phyloP scores from a whole-genome alignment of 2,888 invertebrate species.

The Athalia circularis region DNA sequence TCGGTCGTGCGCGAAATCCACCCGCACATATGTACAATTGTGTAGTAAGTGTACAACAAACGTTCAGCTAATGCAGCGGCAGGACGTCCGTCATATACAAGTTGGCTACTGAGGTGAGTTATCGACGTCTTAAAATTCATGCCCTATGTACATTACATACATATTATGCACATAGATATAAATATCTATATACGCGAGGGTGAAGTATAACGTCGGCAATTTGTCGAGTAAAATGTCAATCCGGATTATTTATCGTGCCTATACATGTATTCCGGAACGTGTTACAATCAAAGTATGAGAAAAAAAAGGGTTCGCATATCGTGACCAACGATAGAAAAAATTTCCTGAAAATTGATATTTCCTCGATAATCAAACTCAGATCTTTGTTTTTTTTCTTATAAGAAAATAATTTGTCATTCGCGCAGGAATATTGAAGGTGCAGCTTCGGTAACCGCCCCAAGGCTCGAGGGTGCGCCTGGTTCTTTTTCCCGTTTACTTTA shows the following conservation, averaged over 20 bases:
- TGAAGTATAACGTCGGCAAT: slow-evolving; percentile 25
- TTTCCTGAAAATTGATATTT: too few species aligned
- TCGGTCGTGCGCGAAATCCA: slow-evolving; percentile 6
- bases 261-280: too few species aligned
- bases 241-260: slow-evolving; percentile 13
- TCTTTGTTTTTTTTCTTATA: too few species aligned
- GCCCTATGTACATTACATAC: neutral
- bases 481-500: too few species aligned
- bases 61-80: too few species aligned
- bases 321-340: too few species aligned
- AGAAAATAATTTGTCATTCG: neutral
- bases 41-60: too few species aligned
- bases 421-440: neutral
- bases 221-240: slow-evolving; percentile 38
- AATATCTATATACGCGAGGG: slow-evolving; percentile 12
- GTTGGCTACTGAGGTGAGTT: neutral
- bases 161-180: neutral
- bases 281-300: too few species aligned
- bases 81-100: neutral
- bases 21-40: neutral
- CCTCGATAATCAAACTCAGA: too few species aligned
- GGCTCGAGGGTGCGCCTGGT: neutral
- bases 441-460: neutral
- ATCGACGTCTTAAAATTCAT: neutral
- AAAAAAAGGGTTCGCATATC: too few species aligned